phyloP scores from a whole-genome alignment of 1,140 invertebrate species.

The Saccostrea echinata region DNA sequence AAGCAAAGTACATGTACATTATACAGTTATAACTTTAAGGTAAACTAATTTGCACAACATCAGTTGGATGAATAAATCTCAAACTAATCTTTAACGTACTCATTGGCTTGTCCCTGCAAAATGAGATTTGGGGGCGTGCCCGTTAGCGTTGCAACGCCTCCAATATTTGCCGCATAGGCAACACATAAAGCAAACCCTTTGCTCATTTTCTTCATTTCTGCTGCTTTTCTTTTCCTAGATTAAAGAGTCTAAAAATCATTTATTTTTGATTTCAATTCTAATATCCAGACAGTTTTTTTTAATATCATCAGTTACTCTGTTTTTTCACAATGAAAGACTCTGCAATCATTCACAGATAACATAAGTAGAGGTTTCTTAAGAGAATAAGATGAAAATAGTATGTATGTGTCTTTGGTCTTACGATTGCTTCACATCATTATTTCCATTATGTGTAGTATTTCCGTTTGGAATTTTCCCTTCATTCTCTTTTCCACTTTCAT shows the following conservation, averaged over 20 bases:
- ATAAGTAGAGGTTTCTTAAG: no score
- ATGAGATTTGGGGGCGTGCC: constrained; percentile 93
- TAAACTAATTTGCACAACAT: neutral
- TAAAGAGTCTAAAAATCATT: neutral
- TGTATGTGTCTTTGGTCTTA: neutral
- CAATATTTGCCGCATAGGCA: constrained; percentile 88
- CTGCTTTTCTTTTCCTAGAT: constrained; percentile 9
- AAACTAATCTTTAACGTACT: constrained; percentile 76
- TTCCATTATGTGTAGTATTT: neutral
- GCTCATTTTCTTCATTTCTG: constrained; percentile 37
- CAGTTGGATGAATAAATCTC: neutral
- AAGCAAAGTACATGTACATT: neutral
- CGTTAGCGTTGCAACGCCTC: constrained; percentile 91
- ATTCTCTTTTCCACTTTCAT: neutral
- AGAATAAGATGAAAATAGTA: no score
- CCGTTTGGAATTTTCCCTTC: neutral
- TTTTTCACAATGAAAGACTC: no score
- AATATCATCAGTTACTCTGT: no score
- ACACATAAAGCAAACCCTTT: constrained; percentile 81
- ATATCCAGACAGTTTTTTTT: no score
- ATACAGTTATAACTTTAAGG: neutral
- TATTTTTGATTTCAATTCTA: neutral
- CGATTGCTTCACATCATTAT: neutral
- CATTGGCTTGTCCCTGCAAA: constrained; percentile 88
- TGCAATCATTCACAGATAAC: no score